Evolutionary conservation across 2,797 vertebrate species (phyloP), one percentile per base, ranked within the genome.

Genomic region (Micromesistius poutassou): DNA sequence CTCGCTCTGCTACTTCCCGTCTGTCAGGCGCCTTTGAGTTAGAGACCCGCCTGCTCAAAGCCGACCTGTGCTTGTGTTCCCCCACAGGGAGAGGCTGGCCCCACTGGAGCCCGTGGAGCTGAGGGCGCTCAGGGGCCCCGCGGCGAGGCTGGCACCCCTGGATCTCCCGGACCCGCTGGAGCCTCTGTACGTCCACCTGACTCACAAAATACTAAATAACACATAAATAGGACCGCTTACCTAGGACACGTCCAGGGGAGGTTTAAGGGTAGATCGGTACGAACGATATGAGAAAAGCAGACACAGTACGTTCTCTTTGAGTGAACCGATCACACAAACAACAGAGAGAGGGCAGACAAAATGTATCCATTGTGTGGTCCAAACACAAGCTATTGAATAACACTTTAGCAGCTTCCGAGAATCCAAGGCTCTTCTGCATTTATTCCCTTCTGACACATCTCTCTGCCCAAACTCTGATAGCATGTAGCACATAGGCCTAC

Each of bases 121-220:
- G 97, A 99, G 91, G 98, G 98, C 22, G 92, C 94, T 75, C 97
- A 98, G 87, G 98, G 98, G 68, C 91, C 96, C 78, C 95, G 98
- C 0, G 98, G 98, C 79, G 98, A 99, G 92, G 93, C 90, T 3
- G 98, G 97, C 25, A 98, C 94, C 77, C 96, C 98, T 5, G 98
- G 98, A 89, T 97, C 97, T 71, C 96, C 98, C 0, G 98, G 98
- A 87, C 97, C 98, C 0, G 88, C 97, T 0, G 97, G 98, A 12
- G 95, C 98, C 71, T 93, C 96, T 38, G 98, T 96, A 91, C 94
- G 96, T 94, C 55, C 30, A 70, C 70, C 28, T 31, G 62, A 25
- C n/a, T 13, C 66, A 71, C 10, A 30, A 14, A 31, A 71, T 25
- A 30, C n/a, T 4, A 70, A 30, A 71, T 30, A 33, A 5, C 7